phyloP scores from a whole-genome alignment of 2,797 vertebrate species.

The Coracias cyanogaster region DNA sequence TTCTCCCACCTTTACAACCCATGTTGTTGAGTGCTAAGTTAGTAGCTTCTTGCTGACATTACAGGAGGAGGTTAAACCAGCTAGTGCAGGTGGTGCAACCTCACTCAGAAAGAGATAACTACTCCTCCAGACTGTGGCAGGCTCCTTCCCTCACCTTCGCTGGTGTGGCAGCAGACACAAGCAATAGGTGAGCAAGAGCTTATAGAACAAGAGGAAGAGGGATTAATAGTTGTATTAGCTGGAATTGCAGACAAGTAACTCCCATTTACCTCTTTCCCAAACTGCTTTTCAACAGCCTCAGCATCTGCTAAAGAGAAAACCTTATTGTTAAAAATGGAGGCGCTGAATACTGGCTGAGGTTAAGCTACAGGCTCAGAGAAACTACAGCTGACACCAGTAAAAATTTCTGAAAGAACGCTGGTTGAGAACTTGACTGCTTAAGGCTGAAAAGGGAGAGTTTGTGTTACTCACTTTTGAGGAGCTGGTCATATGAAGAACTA shows the following conservation, averaged over 20 bases:
- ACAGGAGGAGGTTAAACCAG: background rate
- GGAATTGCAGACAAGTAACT: background rate
- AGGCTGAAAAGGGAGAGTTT: background rate
- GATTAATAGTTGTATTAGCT: accelerated
- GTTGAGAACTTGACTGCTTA: background rate
- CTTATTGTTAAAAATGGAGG: background rate
- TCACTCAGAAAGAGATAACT: background rate
- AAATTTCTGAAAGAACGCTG: background rate
- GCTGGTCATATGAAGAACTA: background rate
- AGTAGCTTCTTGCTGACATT: background rate
- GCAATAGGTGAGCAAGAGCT: background rate
- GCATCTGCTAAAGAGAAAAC: background rate
- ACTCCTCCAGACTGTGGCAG: background rate
- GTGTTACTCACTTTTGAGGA: background rate
- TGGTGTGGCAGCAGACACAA: background rate
- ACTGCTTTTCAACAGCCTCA: background rate
- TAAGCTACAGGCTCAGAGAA: background rate
- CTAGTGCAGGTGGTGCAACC: background rate
- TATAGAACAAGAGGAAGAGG: background rate
- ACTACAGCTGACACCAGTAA: background rate
- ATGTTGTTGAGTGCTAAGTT: accelerated
- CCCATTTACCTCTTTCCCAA: background rate
- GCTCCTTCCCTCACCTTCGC: background rate
- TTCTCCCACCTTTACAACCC: accelerated
- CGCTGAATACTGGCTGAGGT: background rate